A percentile compares a stretch with the other conserved stretches of the same genome.
Evolutionary conservation across 2,113 vertebrate genomes (phyloP).

Genomic region (Tichodroma muraria): DNA sequence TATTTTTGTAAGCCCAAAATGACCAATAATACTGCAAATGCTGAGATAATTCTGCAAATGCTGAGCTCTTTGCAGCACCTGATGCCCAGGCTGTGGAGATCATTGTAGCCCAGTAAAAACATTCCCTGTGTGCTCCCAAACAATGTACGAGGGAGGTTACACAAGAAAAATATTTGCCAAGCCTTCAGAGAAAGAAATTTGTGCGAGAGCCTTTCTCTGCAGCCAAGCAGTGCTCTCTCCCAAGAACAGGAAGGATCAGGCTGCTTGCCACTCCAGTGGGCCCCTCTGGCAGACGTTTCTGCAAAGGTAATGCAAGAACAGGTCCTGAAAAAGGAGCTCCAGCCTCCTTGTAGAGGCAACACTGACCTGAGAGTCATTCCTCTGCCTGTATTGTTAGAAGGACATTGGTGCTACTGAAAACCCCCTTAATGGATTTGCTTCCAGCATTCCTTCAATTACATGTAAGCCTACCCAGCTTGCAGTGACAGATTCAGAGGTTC

Average conservation of each 20-base stretch:
- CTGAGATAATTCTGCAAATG: neutral
- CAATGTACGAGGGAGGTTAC: neutral
- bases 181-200: neutral
- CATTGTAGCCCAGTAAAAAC: neutral
- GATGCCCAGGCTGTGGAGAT: neutral
- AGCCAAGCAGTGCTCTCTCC: neutral
- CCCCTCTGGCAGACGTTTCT: neutral
- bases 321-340: neutral
- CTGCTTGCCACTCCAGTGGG: neutral
- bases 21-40: neutral
- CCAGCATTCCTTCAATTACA: neutral
- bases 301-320: neutral
- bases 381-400: neutral
- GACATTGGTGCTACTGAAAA: neutral
- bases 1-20: slow-evolving; percentile 3
- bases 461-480: neutral
- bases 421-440: neutral
- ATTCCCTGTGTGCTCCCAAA: neutral
- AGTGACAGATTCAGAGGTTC: neutral
- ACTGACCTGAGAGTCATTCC: neutral
- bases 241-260: neutral
- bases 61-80: neutral
- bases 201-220: neutral
- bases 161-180: neutral
- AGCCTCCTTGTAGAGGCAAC: neutral